Conservation (phyloP, 2,888 invertebrate species). For the Unio pictorum region DNA sequence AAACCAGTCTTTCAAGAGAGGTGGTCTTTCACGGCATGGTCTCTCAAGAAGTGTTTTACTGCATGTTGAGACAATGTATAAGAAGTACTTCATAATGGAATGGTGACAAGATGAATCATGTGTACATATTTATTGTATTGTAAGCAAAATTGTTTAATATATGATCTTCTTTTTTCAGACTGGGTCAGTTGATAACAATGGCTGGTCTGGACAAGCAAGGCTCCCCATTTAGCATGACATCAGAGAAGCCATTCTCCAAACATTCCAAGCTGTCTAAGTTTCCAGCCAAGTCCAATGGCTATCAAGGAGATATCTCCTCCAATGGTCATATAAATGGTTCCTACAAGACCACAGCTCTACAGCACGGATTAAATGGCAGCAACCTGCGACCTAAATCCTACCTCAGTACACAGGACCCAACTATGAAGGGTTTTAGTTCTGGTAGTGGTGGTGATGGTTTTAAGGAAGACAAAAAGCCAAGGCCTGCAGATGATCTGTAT, state of each 20-base stretch:
- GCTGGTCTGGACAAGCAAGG: slow-evolving; percentile 63
- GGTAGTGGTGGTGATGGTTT: slow-evolving; percentile 21
- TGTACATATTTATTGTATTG: too few species aligned
- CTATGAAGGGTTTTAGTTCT: slow-evolving; percentile 32
- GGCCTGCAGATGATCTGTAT: slow-evolving; percentile 51
- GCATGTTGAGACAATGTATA: too few species aligned
- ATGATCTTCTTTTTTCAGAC: slow-evolving; percentile 43
- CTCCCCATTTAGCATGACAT: slow-evolving; percentile 38
- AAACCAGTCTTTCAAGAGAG: too few species aligned
- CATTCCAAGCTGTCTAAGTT: slow-evolving; percentile 29
- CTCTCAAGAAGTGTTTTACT: too few species aligned
- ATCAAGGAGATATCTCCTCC: slow-evolving; percentile 37
- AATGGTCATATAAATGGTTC: slow-evolving; percentile 18
- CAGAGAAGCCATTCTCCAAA: slow-evolving; percentile 15
- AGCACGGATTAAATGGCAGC: slow-evolving; percentile 15
- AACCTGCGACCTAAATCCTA: slow-evolving; percentile 32
- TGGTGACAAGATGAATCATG: too few species aligned
- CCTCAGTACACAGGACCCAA: slow-evolving; percentile 33
- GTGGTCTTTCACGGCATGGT: too few species aligned
- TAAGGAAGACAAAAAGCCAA: slow-evolving; percentile 27
- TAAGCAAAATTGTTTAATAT: neutral
- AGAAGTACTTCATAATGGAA: too few species aligned
- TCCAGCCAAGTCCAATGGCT: slow-evolving; percentile 29
- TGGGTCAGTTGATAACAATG: slow-evolving; percentile 66
- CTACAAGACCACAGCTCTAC: slow-evolving; percentile 1